Base-by-base conservation (phyloP, 1,140 invertebrate genomes). In the Drosophila lowei region DNA sequence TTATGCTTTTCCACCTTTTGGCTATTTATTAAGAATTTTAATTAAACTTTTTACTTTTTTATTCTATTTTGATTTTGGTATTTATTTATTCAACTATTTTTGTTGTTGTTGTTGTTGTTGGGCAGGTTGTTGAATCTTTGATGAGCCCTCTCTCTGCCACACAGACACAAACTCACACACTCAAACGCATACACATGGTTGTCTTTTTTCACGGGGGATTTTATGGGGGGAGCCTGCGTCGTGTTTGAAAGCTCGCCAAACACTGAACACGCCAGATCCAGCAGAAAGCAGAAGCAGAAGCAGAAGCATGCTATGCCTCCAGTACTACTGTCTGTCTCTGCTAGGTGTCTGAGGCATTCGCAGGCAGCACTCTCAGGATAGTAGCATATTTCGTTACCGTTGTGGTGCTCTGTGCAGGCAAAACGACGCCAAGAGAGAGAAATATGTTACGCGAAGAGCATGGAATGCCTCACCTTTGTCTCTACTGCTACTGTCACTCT, bases 81-180 rank as follows among this genome's bases (percentile, higher is more conserved):
- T 64, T 34, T 65, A 57, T 58, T 74, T 73, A 55, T 73, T 73
- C 34, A 38, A 13, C 34, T 38, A 34, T 38, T 38, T 30, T 38
- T 38, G 30, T 34, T 34, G 30, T n/a, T 64, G 18, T 18, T 57
- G 34, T 65, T 57, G 64, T 57, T 73, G 44, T 57, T 63, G 71
- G 54, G 73, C 84, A 79, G 66, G 62, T 66, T 85, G 81, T 86
- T 84, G 80, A 84, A 84, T 84, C 71, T 84, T 84, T 80, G 79
- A 84, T 84, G 77, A 85, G 78, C 57, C 71, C 62, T 25, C 23
- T 5, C 5, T 5, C 23, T 11, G 30, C 28, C 48, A 44, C 42
- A 53, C 48, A n/a, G 34, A 52, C 61, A 54, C 66, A 67, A 72
- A 57, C 34, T 43, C 43, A 72, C 58, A 49, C 56, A 60, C 57